Evolutionary conservation across 64 coral and sea anemone genomes (phyloP).

Genomic region (Pocillopora damicornis): DNA sequence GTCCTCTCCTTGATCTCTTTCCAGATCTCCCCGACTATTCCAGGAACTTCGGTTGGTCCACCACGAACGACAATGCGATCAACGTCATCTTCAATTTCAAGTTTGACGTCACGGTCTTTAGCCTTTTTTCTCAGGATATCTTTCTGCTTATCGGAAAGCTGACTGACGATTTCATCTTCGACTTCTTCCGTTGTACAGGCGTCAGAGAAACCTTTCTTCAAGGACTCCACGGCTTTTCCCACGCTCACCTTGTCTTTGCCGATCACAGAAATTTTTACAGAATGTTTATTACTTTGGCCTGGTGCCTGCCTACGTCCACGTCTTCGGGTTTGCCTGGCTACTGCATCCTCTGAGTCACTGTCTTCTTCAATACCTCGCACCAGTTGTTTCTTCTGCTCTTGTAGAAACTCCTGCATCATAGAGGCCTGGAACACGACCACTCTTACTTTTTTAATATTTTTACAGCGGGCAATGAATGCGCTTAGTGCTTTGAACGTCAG

Average conservation of each 20-base stretch:
- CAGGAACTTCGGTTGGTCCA: background rate
- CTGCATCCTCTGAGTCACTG: background rate
- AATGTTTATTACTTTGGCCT: background rate
- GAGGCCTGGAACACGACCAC: conserved; percentile 13
- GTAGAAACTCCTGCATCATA: background rate
- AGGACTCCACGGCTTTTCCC: background rate
- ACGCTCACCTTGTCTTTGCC: conserved; percentile 29
- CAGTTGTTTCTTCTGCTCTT: background rate
- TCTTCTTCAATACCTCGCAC: background rate
- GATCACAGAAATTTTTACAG: conserved; percentile 24
- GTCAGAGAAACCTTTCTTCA: conserved; percentile 46
- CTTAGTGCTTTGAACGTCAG: conserved; percentile 28
- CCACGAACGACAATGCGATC: conserved; percentile 31
- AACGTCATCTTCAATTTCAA: background rate
- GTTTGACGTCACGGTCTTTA: background rate
- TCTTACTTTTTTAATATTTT: conserved; percentile 11
- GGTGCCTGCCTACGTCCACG: background rate
- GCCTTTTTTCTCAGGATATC: conserved; percentile 2
- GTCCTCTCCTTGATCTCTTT: background rate
- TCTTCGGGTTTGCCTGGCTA: background rate
- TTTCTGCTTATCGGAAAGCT: conserved; percentile 9
- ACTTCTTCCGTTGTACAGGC: conserved; percentile 16
- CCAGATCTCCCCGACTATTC: conserved; percentile 41
- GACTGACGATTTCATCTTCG: background rate
- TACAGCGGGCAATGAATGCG: background rate